Base-by-base conservation (phyloP, 2,888 invertebrate species). In the Aplocera efformata region DNA sequence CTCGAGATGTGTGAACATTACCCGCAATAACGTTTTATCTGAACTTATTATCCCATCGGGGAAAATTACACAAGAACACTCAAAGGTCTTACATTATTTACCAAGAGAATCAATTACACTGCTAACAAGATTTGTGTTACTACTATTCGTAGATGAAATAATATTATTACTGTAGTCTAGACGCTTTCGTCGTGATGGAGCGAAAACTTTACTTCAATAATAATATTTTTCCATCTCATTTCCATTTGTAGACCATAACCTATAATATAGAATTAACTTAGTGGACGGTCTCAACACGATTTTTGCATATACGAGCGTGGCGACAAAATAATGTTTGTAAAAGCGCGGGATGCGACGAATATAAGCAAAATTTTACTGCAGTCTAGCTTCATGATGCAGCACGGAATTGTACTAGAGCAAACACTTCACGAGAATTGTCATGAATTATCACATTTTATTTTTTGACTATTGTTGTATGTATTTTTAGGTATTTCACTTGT, bases 141-240 rank as follows among this genome's bases (percentile, higher is more conserved):
- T 24, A 24, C 21, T 10, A 17, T 21, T 35, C 17, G n/a, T 24
- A 13, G 33, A 30, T 26, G 32, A 46, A 33, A 34, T 32, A 32
- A 39, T 25, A 29, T 17, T 27, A 21, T 9, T 31, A 9, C 30
- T 21, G 22, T 20, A 31, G 24, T 20, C 30, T 30, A 10, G 20
- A 29, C n/a, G 9, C 29, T 26, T 34, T 31, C 25, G n/a, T 24
- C 31, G 31, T 26, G 29, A 29, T 24, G 10, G 13, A 31, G 28
- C 10, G 21, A 23, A 23, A 26, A 35, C 32, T 27, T 28, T 32
- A 22, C 32, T 36, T 28, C 24, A 33, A 33, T 13, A 28, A 23
- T 29, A 24, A 35, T 24, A 11, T 44, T 38, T 39, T n/a, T 11
- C n/a, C n/a, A n/a, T n/a, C n/a, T n/a, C n/a, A n/a, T 10, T 29